Conservation (phyloP, 1,140 invertebrate species). For the Diplogasteroides magnus region DNA sequence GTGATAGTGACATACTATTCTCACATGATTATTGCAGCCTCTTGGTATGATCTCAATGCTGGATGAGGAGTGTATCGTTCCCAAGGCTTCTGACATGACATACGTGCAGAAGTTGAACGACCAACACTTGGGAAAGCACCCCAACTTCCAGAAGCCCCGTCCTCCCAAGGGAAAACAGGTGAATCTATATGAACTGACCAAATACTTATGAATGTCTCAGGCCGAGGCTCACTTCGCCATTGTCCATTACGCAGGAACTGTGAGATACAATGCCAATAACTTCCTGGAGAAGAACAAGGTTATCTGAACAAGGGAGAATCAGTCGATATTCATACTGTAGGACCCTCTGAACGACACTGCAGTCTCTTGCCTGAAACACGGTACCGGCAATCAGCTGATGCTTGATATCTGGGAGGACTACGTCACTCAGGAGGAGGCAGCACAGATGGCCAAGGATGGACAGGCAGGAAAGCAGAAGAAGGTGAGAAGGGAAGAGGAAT, state of each 20-base stretch:
- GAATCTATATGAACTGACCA: neutral
- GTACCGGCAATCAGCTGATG: slow-evolving; percentile 42
- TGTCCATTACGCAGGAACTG: slow-evolving; percentile 55
- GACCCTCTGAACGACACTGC: slow-evolving; percentile 72
- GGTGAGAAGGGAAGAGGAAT: neutral
- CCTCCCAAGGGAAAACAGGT: slow-evolving; percentile 85
- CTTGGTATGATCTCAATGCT: slow-evolving; percentile 99
- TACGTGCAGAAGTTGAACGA: slow-evolving; percentile 96
- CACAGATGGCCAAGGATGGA: slow-evolving; percentile 48
- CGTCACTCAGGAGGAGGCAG: slow-evolving; percentile 51
- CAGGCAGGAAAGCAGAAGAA: slow-evolving; percentile 50
- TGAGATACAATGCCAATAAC: slow-evolving; percentile 60
- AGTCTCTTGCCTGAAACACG: slow-evolving; percentile 75
- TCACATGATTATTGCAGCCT: slow-evolving; percentile 65
- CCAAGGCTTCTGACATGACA: slow-evolving; percentile 96
- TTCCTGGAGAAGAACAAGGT: slow-evolving; percentile 55
- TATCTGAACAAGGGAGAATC: neutral
- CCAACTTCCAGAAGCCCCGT: slow-evolving; percentile 88
- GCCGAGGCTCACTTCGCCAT: slow-evolving; percentile 65
- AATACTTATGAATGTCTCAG: neutral
- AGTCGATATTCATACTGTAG: neutral
- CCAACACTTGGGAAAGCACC: slow-evolving; percentile 96
- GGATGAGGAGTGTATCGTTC: slow-evolving; percentile 99
- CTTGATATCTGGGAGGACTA: slow-evolving; percentile 51
- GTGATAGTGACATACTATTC: slow-evolving; percentile 5